Evolutionary conservation across 2,888 invertebrate genomes (phyloP).

Genomic region (Camptogramma bilineatum): DNA sequence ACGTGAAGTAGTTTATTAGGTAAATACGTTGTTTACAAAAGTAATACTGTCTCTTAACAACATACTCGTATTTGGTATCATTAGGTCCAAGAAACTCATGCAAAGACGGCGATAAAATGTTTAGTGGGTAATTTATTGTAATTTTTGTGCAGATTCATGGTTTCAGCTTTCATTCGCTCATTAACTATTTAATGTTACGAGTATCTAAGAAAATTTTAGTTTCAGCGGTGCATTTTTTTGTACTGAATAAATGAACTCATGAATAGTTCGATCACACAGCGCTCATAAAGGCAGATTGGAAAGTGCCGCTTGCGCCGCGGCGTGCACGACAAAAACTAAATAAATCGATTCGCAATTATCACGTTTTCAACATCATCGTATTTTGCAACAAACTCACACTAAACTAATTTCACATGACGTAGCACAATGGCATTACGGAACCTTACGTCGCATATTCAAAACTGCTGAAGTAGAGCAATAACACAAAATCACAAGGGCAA

Average conservation of each 20-base stretch:
- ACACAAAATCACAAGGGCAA: constrained; percentile 29
- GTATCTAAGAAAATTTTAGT: background rate
- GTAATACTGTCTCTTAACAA: no score
- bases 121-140: background rate
- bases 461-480: constrained; percentile 33
- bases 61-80: no score
- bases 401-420: constrained; percentile 49
- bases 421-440: constrained; percentile 47
- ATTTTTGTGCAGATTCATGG: background rate
- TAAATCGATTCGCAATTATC: constrained; percentile 47
- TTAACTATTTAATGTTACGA: constrained; percentile 1
- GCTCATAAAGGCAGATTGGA: constrained; percentile 59
- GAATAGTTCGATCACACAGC: constrained; percentile 57
- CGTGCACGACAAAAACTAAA: constrained; percentile 38
- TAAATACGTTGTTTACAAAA: background rate
- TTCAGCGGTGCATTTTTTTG: constrained; percentile 13
- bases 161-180: background rate
- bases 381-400: constrained; percentile 52
- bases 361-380: constrained; percentile 53
- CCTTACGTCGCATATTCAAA: constrained; percentile 35
- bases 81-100: background rate
- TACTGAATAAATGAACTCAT: constrained; percentile 42
- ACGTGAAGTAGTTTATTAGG: background rate
- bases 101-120: background rate
- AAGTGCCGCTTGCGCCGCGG: constrained; percentile 50